phyloP scores from a whole-genome alignment of 2,888 invertebrate genomes.

The Andrena fulva region DNA sequence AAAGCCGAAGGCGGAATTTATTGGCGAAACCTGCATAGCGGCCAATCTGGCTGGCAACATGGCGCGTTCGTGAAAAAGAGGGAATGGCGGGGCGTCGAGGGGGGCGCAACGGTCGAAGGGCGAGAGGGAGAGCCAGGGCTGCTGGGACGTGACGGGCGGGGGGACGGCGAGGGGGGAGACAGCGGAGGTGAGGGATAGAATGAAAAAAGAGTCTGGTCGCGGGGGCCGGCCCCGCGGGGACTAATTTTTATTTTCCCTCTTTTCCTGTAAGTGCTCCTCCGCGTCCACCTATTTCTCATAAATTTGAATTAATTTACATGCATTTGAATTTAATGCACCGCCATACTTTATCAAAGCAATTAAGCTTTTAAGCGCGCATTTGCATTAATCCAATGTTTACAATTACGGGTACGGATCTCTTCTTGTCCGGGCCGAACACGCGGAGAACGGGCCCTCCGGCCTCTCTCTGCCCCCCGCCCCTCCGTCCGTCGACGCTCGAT shows the following conservation, averaged over 20 bases:
- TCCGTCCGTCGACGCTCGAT: background rate
- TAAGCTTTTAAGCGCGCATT: constrained; percentile 85
- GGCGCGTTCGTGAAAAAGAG: constrained; percentile 73
- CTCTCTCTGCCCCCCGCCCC: background rate
- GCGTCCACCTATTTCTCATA: constrained; percentile 85
- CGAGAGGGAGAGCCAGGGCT: constrained; percentile 29
- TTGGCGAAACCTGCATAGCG: constrained; percentile 69
- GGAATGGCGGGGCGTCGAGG: constrained; percentile 47
- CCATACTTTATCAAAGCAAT: constrained; percentile 85
- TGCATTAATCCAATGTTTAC: constrained; percentile 85
- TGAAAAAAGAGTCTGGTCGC: constrained; percentile 80
- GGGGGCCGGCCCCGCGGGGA: constrained; percentile 82
- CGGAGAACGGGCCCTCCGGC: background rate
- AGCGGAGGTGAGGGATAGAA: constrained; percentile 63
- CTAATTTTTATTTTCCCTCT: constrained; percentile 84
- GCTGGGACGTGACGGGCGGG: constrained; percentile 21
- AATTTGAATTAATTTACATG: constrained; percentile 85
- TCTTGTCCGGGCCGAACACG: constrained; percentile 26
- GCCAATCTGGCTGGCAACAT: constrained; percentile 75
- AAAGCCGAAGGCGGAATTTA: constrained; percentile 71
- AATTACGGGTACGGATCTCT: constrained; percentile 79
- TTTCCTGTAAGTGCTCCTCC: constrained; percentile 84
- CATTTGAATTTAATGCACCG: constrained; percentile 85
- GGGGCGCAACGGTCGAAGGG: constrained; percentile 26
- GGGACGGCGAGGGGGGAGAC: constrained; percentile 19